Base-by-base conservation (phyloP, 2,797 vertebrate genomes). In the Helostoma temminkii region DNA sequence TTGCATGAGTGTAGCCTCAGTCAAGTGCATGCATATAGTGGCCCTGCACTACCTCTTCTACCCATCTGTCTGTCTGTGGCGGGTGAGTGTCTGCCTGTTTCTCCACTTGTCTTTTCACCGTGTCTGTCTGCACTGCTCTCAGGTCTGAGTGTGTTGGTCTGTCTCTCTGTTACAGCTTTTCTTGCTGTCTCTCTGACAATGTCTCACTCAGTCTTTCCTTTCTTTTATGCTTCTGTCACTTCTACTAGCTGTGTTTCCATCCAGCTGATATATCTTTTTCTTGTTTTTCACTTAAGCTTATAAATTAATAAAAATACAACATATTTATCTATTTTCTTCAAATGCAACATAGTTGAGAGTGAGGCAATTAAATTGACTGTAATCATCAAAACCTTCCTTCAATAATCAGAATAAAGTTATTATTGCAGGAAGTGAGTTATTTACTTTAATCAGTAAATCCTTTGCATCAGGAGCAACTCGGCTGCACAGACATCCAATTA, bases 1-100 rank as follows among this genome's bases (percentile, higher is more conserved):
- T 91, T 91, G 90, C 90, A 91, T 91, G 92, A 88, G 86, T 90
- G 89, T 91, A 93, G 89, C 88, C 85, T 89, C 76, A 84, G 87
- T 86, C 80, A 82, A 83, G 81, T 91, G 90, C 92, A 92, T 92
- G 91, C 85, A 78, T 73, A 74, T 82, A 88, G 85, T 86, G 87
- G 76, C 73, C 85, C 88, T 92, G 88, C 91, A 89, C 90, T 84
- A 89, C 87, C 89, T 91, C 87, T 82, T 88, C 69, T 62, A 56
- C 21, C 57, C 80, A 74, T 75, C 56, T 15, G 24, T 70, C 67
- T 45, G 65, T 71, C 46, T 12, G 16, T 52, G 50, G 24, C 37
- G 56, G 42, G 28, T 46, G 39, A 28, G 61, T 56, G 47, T 30
- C 46, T 71, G 64, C 25, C 68, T 68, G 30, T 66, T 30, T 47